phyloP scores from a whole-genome alignment of 2,113 vertebrate species.

The Verasper variegatus region DNA sequence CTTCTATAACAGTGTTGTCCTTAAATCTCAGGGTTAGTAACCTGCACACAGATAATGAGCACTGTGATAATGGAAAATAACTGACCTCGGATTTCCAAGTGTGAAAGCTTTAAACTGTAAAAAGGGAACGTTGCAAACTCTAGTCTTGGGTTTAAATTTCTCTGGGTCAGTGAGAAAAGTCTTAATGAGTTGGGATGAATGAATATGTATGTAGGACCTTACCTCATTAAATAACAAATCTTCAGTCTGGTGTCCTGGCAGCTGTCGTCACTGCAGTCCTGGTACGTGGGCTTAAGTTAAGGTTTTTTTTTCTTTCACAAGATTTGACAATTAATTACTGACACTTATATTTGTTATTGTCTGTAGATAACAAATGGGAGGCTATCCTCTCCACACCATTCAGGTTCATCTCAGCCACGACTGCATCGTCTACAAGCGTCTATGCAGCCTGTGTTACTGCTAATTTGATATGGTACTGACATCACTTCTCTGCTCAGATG shows the following conservation, averaged over 20 bases:
- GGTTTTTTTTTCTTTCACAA: conserved; percentile 48
- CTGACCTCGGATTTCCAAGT: too few species aligned
- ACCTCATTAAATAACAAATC: conserved; percentile 98
- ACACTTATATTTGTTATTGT: background rate
- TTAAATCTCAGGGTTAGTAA: too few species aligned
- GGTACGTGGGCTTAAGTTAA: conserved; percentile 89
- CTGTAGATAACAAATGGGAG: background rate
- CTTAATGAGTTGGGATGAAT: background rate
- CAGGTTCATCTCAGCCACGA: background rate
- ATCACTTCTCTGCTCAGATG: too few species aligned
- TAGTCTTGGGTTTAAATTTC: background rate
- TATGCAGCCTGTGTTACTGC: too few species aligned
- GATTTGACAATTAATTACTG: conserved; percentile 4
- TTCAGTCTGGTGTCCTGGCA: conserved; percentile 88
- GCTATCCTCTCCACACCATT: background rate
- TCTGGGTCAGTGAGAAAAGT: background rate
- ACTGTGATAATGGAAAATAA: too few species aligned
- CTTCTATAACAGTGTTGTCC: too few species aligned
- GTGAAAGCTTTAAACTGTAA: too few species aligned
- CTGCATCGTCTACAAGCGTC: too few species aligned
- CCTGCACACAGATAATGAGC: too few species aligned
- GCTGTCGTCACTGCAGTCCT: conserved; percentile 84
- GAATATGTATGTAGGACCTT: conserved; percentile 52
- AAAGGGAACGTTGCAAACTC: too few species aligned
- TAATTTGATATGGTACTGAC: too few species aligned